Evolutionary conservation across 2,888 invertebrate species (phyloP), one percentile per base, ranked within the genome.

Genomic region (Rhyacophila evoluta): DNA sequence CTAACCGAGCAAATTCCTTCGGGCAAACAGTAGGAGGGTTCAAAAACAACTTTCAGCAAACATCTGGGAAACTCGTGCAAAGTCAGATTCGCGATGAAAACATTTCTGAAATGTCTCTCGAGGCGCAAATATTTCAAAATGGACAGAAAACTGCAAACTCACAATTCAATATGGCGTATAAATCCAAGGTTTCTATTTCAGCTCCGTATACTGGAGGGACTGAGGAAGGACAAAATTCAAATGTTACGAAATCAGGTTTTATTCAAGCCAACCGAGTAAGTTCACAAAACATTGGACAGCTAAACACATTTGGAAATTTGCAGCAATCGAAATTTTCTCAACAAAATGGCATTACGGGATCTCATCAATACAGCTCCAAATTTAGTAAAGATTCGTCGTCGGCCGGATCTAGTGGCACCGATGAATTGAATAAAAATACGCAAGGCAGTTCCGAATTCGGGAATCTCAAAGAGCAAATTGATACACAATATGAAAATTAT

Each of bases 311-410:
- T 28, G 70, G 70, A 11, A 78, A 28, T 36, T 11, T 10, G 6
- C 29, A 74, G 11, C 19, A 70, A 68, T 69, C 67, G 1, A 74
- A 41, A 12, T 39, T 41, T 15, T 28, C 69, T n/a, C 74, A 78
- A 41, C 39, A 69, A n/a, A 55, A 74, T 19, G 29, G 11, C n/a
- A 29, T 72, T 37, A 39, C 29, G 39, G 27, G 27, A 3, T n/a
- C 72, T 4, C 76, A 79, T 74, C 39, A 33, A 11, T 79, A 68
- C 33, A 79, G 79, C 39, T 76, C 79, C n/a, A 79, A 79, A 38
- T 79, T 77, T 29, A 79, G 71, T 19, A 74, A 78, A 33, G 73
- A 55, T 55, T 19, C 12, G 10, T 1, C 55, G 2, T 5, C 19
- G 10, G 55, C 8, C 2, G 25, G 27, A 4, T 33, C 33, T 19